These are phyloP conservation scores for Eospalax fontanierii DNA, from an alignment of 2,797 vertebrate species.

Conservation along the genomic window DNA sequence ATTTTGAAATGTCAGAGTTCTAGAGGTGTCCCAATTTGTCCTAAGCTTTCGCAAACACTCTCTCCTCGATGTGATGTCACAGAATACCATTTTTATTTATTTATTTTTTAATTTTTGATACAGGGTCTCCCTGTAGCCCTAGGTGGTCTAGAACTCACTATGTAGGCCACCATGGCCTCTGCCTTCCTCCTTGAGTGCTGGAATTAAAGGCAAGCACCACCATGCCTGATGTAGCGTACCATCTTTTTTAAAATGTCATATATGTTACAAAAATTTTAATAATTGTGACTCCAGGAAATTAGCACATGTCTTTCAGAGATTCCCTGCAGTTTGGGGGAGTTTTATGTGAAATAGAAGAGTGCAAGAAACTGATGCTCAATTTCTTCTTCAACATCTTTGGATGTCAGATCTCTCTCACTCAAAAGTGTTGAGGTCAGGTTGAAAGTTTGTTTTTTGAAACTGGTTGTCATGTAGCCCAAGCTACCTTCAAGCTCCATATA, in stretches of 20 bases:
- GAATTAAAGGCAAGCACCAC: too few relatives aligned
- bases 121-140: too few relatives aligned
- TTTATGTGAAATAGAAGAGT: neutral
- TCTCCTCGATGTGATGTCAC: too few relatives aligned
- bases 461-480: neutral
- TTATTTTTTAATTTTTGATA: too few relatives aligned
- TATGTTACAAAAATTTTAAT: conserved; percentile 25
- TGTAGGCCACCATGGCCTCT: too few relatives aligned
- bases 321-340: neutral
- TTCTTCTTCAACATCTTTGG: conserved; percentile 14
- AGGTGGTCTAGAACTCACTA: too few relatives aligned
- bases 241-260: neutral
- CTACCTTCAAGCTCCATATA: neutral
- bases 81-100: too few relatives aligned
- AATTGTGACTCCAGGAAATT: conserved; percentile 19
- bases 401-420: neutral
- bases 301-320: neutral
- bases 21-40: neutral
- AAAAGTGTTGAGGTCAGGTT: neutral
- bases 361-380: neutral
- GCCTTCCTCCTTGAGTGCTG: too few relatives aligned
- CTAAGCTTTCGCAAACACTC: neutral
- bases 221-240: too few relatives aligned
- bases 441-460: neutral
- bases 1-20: conserved; percentile 39